Evolutionary conservation across 2,888 invertebrate species (phyloP).

Genomic region (Drosophila anceps): DNA sequence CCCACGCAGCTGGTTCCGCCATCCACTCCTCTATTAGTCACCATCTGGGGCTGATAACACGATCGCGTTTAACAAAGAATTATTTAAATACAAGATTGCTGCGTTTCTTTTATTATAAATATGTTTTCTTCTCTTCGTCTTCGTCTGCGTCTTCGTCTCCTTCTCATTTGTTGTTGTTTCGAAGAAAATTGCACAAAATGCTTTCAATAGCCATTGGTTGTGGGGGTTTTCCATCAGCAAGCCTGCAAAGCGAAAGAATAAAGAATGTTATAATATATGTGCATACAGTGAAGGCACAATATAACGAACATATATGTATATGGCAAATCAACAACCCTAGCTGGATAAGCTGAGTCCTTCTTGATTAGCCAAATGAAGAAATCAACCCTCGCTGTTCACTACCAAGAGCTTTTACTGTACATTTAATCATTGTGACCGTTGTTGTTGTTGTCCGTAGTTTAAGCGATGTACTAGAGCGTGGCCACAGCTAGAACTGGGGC

Average conservation of each 20-base stretch:
- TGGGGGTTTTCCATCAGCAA: conserved; percentile 73
- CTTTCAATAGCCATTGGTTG: conserved; percentile 47
- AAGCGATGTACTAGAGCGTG: conserved; percentile 70
- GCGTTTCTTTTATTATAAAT: conserved; percentile 4
- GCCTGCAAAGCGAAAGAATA: conserved; percentile 65
- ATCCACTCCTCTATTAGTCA: conserved; percentile 31
- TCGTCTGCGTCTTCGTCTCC: conserved; percentile 1
- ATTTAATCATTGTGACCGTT: conserved; percentile 28
- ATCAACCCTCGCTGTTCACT: not conserved
- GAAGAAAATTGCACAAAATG: conserved; percentile 80
- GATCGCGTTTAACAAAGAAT: conserved; percentile 65
- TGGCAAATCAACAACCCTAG: not conserved
- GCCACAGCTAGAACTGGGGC: conserved; percentile 38
- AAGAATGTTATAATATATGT: conserved; percentile 20
- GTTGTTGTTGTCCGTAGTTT: conserved; percentile 55
- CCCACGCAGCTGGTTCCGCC: not conserved
- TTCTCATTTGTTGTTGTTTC: conserved; percentile 34
- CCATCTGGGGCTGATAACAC: conserved; percentile 56
- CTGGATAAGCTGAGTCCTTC: not conserved
- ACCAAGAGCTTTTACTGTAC: conserved; percentile 1
- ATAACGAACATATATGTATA: not conserved
- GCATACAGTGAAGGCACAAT: not conserved
- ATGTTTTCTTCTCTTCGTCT: conserved; percentile 1
- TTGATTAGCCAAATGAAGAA: not conserved
- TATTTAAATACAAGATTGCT: conserved; percentile 37